phyloP scores from a whole-genome alignment of 1,140 invertebrate species.

The Formica selysi region DNA sequence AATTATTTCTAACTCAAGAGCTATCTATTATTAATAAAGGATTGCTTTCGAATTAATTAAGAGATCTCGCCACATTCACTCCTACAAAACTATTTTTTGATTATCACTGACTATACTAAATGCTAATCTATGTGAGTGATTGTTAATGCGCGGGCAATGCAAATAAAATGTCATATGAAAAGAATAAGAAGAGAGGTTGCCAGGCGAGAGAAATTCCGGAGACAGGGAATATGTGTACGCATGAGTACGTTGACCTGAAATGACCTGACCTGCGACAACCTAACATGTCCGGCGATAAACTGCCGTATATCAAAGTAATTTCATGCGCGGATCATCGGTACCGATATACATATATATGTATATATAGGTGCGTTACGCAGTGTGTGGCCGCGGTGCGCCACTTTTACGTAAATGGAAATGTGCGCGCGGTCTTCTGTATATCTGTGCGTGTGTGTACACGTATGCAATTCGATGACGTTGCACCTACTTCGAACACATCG shows the following conservation, averaged over 20 bases:
- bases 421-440: slow-evolving; percentile 6
- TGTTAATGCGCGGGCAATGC: background rate
- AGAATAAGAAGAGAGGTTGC: slow-evolving; percentile 11
- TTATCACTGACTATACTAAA: slow-evolving; percentile 25
- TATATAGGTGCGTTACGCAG: slow-evolving; percentile 54
- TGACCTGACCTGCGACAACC: slow-evolving; percentile 83
- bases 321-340: slow-evolving; percentile 71
- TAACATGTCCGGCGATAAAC: slow-evolving; percentile 79
- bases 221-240: slow-evolving; percentile 23
- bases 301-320: slow-evolving; percentile 80
- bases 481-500: background rate
- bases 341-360: background rate
- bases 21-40: background rate
- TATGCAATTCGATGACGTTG: slow-evolving; percentile 1
- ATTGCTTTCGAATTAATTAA: background rate
- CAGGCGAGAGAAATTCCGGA: slow-evolving; percentile 38
- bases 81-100: background rate
- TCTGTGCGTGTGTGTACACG: background rate
- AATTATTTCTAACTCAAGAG: background rate
- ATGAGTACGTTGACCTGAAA: slow-evolving; percentile 80
- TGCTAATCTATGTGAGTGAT: background rate
- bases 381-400: background rate
- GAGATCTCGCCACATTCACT: background rate
- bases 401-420: slow-evolving; percentile 45
- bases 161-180: slow-evolving; percentile 38